Evolutionary conservation across 1,140 invertebrate species (phyloP), one percentile per base, ranked within the genome.

Genomic region (Scylla paramamosain): DNA sequence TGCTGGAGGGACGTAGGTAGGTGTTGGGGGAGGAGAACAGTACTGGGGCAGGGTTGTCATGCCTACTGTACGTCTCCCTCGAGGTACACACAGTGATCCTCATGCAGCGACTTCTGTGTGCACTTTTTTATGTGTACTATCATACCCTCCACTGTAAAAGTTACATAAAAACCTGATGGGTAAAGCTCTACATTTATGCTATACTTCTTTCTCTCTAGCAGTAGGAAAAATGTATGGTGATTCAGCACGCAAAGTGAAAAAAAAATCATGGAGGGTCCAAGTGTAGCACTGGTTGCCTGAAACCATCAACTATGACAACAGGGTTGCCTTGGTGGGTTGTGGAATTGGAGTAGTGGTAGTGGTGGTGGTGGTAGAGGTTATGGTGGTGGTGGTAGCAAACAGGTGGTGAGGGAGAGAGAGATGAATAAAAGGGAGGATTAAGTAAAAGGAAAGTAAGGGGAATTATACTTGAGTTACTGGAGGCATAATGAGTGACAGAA

Each of bases 21-120:
- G 91, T 16, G 8, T 46, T 59, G 52, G 91, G 59, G 32, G 77
- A n/a, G 59, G 48, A 59, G 67, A 77, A n/a, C 67, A 77, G n/a
- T 77, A 77, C n/a, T 77, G 67, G 67, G 67, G 67, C n/a, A 77
- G 67, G 67, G 67, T 77, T n/a, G 87, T 46, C 87, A 89, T 89
- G 87, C 87, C 84, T 89, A 89, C 31, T 12, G n/a, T 48, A 88
- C 10, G 46, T 45, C 87, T 46, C 46, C 87, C 39, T 89, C 20
- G 25, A 2, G 25, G 87, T 46, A 89, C 87, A 88, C 31, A 89
- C 46, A 89, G 31, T 20, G 39, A 46, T 16, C 87, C 39, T 46
- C 87, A 89, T 89, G 87, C 87, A 89, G 39, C 28, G 25, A n/a
- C n/a, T 77, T n/a, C 20, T n/a, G 20, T 77, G 67, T 77, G 67